A percentile compares a stretch with the other conserved stretches of the same genome.
These are phyloP conservation scores for Hydroisotoma schaefferi DNA, from an alignment of 2,888 invertebrate species.

Conservation along the genomic window DNA sequence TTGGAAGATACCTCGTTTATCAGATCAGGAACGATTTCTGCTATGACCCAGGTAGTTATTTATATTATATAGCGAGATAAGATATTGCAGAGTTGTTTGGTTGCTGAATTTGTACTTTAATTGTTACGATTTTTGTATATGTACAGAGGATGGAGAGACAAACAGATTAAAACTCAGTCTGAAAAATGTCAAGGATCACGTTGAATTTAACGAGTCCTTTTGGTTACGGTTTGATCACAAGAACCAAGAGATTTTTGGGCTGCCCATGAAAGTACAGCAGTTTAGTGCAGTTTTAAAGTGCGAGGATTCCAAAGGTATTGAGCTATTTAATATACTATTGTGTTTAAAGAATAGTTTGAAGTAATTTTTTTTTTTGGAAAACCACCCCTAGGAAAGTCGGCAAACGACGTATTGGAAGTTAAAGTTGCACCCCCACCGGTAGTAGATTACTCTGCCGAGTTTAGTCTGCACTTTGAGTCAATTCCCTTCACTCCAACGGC, in stretches of 20 bases:
- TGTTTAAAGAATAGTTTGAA: too few species aligned
- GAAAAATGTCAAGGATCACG: slow-evolving; percentile 65
- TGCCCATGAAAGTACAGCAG: slow-evolving; percentile 62
- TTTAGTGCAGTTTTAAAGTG: slow-evolving; percentile 23
- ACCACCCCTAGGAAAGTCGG: slow-evolving; percentile 58
- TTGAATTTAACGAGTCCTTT: slow-evolving; percentile 63
- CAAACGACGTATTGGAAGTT: slow-evolving; percentile 71
- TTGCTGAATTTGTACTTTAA: too few species aligned
- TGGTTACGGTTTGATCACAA: slow-evolving; percentile 88
- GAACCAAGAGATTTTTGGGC: slow-evolving; percentile 84
- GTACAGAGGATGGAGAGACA: slow-evolving; percentile 76
- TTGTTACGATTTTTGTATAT: too few species aligned
- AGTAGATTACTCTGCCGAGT: slow-evolving; percentile 65
- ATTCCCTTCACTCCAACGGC: slow-evolving; percentile 67
- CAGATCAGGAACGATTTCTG: slow-evolving; percentile 71
- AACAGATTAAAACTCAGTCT: slow-evolving; percentile 68
- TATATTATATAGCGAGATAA: too few species aligned
- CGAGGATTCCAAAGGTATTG: too few species aligned
- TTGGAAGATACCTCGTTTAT: slow-evolving; percentile 74
- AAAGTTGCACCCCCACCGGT: slow-evolving; percentile 8
- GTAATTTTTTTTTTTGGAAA: slow-evolving; percentile 8
- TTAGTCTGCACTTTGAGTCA: slow-evolving; percentile 73
- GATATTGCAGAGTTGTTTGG: too few species aligned
- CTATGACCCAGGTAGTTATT: too few species aligned
- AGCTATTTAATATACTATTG: too few species aligned